phyloP scores from a whole-genome alignment of 2,888 invertebrate species.

The Troides helena region DNA sequence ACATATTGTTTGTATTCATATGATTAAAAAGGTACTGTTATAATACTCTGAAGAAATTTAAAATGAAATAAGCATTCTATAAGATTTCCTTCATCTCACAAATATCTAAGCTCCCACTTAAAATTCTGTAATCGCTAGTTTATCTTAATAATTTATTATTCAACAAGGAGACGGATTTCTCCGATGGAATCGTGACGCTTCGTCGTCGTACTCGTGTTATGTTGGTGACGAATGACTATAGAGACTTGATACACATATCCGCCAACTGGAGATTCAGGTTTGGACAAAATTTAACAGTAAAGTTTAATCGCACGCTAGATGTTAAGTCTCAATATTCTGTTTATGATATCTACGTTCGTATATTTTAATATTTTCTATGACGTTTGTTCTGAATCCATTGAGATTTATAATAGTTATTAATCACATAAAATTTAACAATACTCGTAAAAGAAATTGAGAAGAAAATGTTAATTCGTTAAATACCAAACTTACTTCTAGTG shows the following conservation, averaged over 20 bases:
- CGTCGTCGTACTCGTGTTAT: conserved; percentile 19
- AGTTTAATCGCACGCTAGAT: neutral
- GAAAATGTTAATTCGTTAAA: no score
- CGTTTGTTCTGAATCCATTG: neutral
- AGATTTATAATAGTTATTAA: no score
- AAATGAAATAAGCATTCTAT: neutral
- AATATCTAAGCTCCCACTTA: neutral
- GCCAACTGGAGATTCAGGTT: conserved; percentile 7
- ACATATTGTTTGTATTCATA: no score
- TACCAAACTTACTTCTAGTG: neutral
- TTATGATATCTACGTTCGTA: neutral
- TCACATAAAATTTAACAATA: no score
- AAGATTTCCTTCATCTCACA: neutral
- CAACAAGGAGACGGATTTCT: conserved; percentile 2
- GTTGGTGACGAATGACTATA: conserved; percentile 24
- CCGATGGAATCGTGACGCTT: conserved; percentile 16
- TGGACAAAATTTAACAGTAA: conserved; percentile 8
- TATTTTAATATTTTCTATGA: neutral
- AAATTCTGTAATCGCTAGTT: conserved; percentile 5
- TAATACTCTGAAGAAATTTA: neutral
- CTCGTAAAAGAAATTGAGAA: no score
- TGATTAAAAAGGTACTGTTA: no score
- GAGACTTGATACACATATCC: conserved; percentile 19
- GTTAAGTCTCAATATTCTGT: neutral
- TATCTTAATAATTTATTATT: conserved; percentile 19